Percentiles rank a stretch among this genome's conserved stretches.
Conservation (phyloP, 2,888 invertebrate genomes). For the Amblyjoppa fuscipennis region DNA sequence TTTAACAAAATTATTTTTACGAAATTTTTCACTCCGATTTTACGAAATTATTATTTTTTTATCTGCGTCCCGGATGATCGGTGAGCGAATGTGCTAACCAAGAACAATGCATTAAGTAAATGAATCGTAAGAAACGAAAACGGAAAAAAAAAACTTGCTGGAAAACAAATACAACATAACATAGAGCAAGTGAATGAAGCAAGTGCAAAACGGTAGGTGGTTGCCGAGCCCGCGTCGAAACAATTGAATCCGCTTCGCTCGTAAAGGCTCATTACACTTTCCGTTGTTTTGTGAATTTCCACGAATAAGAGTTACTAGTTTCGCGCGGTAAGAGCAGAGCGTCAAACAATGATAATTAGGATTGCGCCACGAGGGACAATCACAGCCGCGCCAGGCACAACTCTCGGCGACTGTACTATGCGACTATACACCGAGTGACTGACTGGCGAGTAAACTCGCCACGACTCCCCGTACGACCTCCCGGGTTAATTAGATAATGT, state of each 20-base stretch:
- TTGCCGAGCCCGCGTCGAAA: conserved; percentile 6
- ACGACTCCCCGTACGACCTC: conserved; percentile 76
- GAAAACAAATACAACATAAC: conserved; percentile 36
- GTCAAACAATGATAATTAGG: conserved; percentile 82
- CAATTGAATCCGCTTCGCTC: conserved; percentile 63
- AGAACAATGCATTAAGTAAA: conserved; percentile 16
- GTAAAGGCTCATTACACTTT: conserved; percentile 68
- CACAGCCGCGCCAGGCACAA: conserved; percentile 73
- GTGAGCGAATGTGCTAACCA: background rate
- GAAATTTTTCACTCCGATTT: too few relatives aligned
- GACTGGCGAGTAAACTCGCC: conserved; percentile 47
- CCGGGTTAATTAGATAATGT: conserved; percentile 85
- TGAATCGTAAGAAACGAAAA: conserved; percentile 28
- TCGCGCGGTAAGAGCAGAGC: conserved; percentile 65
- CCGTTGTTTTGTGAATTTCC: conserved; percentile 64
- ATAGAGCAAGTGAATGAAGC: conserved; percentile 63
- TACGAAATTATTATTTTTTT: too few relatives aligned
- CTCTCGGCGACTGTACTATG: conserved; percentile 48
- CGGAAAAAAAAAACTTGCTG: background rate
- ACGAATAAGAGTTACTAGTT: conserved; percentile 58
- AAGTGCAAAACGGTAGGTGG: conserved; percentile 44
- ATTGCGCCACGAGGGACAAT: conserved; percentile 82
- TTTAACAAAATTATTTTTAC: too few relatives aligned
- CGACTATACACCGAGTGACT: conserved; percentile 71
- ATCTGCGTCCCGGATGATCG: too few relatives aligned